These are phyloP conservation scores for Pipa parva DNA, from an alignment of 2,113 vertebrate species.

Conservation along the genomic window DNA sequence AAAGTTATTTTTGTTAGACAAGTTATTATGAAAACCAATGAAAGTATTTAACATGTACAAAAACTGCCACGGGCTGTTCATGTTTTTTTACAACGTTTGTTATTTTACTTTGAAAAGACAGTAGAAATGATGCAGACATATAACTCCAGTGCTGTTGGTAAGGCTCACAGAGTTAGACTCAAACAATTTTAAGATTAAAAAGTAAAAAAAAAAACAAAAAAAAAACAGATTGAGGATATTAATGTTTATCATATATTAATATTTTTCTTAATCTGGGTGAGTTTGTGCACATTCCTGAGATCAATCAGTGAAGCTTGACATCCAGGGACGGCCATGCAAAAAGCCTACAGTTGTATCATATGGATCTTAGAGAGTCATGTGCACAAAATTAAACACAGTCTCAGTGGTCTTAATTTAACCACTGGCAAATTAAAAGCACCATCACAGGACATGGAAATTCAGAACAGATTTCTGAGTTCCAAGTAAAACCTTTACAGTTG, in stretches of 20 bases:
- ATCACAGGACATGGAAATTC: neutral
- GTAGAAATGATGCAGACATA: slow-evolving; percentile 78
- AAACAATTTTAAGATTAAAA: slow-evolving; percentile 71
- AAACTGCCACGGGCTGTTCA: slow-evolving; percentile 79
- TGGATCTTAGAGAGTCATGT: no score
- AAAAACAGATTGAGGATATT: no score
- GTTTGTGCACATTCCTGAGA: neutral
- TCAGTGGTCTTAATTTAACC: no score
- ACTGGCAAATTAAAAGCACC: slow-evolving; percentile 18
- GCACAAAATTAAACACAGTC: neutral
- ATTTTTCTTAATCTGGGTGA: neutral
- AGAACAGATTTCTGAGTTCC: neutral
- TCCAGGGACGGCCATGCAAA: neutral
- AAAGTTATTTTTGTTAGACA: slow-evolving; percentile 77
- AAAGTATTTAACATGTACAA: slow-evolving; percentile 92
- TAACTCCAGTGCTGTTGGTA: slow-evolving; percentile 79
- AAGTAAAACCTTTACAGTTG: slow-evolving; percentile 41
- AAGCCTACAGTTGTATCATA: no score
- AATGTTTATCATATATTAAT: no score
- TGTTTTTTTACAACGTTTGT: slow-evolving; percentile 70
- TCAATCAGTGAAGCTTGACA: neutral
- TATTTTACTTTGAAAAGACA: slow-evolving; percentile 72
- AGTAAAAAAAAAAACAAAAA: slow-evolving; percentile 60
- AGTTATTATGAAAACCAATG: slow-evolving; percentile 89
- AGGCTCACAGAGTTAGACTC: slow-evolving; percentile 79